These are phyloP conservation scores for Craseonycteris thonglongyai DNA, from an alignment of 2,113 vertebrate species.

Conservation along the genomic window DNA sequence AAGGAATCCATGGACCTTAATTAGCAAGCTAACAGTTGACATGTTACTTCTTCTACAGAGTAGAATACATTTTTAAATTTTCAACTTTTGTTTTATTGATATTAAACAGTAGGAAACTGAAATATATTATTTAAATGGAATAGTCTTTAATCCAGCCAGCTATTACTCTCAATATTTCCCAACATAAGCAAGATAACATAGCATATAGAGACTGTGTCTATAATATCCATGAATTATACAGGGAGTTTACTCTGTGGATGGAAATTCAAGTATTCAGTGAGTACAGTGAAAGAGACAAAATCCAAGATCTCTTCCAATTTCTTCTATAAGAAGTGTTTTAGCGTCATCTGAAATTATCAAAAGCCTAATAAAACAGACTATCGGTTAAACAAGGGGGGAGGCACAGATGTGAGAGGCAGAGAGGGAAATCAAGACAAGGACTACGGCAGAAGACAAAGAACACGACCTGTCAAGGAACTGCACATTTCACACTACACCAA, in stretches of 20 bases:
- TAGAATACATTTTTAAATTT: not conserved
- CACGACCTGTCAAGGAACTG: not conserved
- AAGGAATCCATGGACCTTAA: not conserved
- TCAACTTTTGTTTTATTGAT: not conserved
- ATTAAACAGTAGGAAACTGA: not conserved
- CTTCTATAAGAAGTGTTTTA: not conserved
- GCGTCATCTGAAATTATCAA: not conserved
- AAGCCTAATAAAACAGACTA: not conserved
- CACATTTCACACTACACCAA: not conserved
- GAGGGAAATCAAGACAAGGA: not conserved
- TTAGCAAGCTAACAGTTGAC: not conserved
- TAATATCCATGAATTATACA: not conserved
- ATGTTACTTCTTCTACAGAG: not conserved
- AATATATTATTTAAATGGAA: not conserved
- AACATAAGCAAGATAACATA: not conserved
- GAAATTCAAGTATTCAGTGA: not conserved
- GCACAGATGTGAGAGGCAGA: fast-evolving
- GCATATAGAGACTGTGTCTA: not conserved
- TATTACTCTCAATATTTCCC: not conserved
- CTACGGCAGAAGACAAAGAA: not conserved
- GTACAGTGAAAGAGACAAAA: not conserved
- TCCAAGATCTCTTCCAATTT: not conserved
- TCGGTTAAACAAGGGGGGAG: not conserved
- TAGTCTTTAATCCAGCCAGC: not conserved
- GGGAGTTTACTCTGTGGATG: not conserved